Conservation (phyloP, 1,140 invertebrate species). For the Meteorus sp. region DNA sequence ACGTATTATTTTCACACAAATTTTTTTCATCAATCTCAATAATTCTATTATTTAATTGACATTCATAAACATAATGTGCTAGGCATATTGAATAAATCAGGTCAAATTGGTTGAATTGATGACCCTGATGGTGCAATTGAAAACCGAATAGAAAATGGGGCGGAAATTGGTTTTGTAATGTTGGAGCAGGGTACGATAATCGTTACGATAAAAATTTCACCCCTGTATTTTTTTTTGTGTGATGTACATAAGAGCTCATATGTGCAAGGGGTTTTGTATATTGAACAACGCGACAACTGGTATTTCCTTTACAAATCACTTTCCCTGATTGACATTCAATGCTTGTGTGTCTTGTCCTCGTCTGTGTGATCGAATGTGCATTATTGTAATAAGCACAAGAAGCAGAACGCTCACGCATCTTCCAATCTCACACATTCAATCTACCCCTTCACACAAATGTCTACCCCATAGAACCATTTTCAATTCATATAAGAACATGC, state of each 20-base stretch:
- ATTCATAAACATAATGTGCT: too few relatives aligned
- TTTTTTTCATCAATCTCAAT: too few relatives aligned
- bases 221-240: conserved; percentile 15
- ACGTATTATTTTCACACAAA: too few relatives aligned
- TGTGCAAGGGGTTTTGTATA: neutral
- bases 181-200: conserved; percentile 24
- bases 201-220: conserved; percentile 12
- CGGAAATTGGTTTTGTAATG: conserved; percentile 53
- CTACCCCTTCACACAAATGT: too few relatives aligned
- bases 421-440: too few relatives aligned
- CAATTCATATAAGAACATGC: too few relatives aligned
- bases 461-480: too few relatives aligned
- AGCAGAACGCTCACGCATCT: too few relatives aligned
- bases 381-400: conserved; percentile 17
- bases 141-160: conserved; percentile 18
- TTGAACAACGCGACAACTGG: too few relatives aligned
- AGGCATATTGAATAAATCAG: too few relatives aligned
- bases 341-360: conserved; percentile 32
- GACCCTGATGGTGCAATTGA: conserved; percentile 3
- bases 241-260: neutral
- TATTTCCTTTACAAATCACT: conserved; percentile 45
- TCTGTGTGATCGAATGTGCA: conserved; percentile 29
- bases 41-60: too few relatives aligned
- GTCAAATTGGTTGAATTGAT: too few relatives aligned
- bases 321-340: conserved; percentile 50